Base-by-base conservation (phyloP, 64 coral and sea anemone species). In the Hydrozoanthus tunicans region DNA sequence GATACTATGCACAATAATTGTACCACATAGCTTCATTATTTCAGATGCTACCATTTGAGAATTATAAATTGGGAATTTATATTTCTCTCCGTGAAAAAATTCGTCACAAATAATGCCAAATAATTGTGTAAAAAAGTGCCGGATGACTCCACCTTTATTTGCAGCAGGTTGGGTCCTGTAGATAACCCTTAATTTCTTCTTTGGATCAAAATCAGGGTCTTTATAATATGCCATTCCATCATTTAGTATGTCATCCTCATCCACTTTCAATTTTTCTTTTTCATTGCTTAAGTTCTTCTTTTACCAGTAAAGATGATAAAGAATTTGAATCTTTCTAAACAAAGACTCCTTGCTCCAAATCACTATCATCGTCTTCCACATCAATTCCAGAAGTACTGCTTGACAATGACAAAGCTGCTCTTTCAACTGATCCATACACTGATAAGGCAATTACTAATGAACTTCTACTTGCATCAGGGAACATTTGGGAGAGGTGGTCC, bases 1-100 rank as follows among this genome's bases (percentile, higher is more conserved):
- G 24, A 93, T 88, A 65, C 82, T 93, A 53, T 88, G 82, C 62
- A 93, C 82, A 69, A 73, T 70, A 12, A 93, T 81, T 52, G 8
- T 68, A 2, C 83, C 92, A 32, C 72, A 68, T 4, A 89, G 32
- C 64, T 89, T 93, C 77, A 89, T 80, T 11, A 93, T 55, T 9
- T 83, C 83, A 11, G 82, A 67, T 58, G 83, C 92, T 71, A 89
- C 92, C 14, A 93, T 32, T 57, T 89, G 12, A 10, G 70, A 25
- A 64, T 66, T 93, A 83, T 93, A 93, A 14, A 89, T 81, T 51
- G 82, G 91, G 15, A 52, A 77, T 53, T 65, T 64, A 55, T 93
- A 93, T 11, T 61, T 59, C 53, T 88, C 72, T 4, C 55, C 91
- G 8, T 6, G 6, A 6, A 89, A 89, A 7, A 89, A 89, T 3